Conservation (phyloP, 2,113 vertebrate species). For the Craseonycteris thonglongyai region DNA sequence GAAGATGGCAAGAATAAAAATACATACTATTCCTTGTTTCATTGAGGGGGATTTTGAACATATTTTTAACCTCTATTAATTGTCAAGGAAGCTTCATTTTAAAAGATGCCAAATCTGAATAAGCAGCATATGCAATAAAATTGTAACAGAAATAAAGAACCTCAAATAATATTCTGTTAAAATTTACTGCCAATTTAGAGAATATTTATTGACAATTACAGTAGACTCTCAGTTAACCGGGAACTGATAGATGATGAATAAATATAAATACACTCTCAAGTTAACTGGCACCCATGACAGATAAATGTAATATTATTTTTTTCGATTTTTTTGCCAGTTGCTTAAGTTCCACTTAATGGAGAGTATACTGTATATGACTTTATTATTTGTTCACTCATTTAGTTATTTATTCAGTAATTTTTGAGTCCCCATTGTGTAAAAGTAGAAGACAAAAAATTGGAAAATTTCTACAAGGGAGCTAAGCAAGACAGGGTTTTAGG, state of each 20-base stretch:
- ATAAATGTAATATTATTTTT: too few species aligned
- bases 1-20: background rate
- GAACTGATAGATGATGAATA: too few species aligned
- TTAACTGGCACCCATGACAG: too few species aligned
- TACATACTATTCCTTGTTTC: background rate
- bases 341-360: too few species aligned
- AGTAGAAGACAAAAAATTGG: background rate
- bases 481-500: background rate
- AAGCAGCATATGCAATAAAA: background rate
- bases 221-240: too few species aligned
- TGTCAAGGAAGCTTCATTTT: background rate
- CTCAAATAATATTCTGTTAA: background rate
- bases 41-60: background rate
- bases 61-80: background rate
- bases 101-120: background rate
- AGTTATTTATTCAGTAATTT: background rate
- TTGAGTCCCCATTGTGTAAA: background rate
- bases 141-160: background rate
- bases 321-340: too few species aligned
- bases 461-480: background rate
- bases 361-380: too few species aligned
- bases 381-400: background rate
- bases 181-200: background rate
- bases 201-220: background rate
- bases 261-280: too few species aligned